phyloP scores from a whole-genome alignment of 2,113 vertebrate genomes.

The Ceratotherium simum region DNA sequence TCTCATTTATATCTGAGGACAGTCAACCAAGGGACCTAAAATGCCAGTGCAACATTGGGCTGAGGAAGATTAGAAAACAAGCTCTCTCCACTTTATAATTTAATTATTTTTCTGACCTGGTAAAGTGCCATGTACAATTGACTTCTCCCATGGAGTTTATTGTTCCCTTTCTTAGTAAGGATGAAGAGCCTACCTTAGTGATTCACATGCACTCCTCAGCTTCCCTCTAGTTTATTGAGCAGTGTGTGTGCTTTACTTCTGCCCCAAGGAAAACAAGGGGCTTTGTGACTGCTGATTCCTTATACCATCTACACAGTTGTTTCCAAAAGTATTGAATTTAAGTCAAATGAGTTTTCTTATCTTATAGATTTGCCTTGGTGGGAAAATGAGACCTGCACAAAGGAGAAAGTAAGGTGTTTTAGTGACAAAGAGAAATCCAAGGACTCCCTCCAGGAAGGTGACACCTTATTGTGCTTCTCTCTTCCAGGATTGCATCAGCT shows the following conservation, averaged over 20 bases:
- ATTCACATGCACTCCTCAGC: background rate
- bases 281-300: background rate
- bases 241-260: background rate
- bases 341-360: conserved; percentile 54
- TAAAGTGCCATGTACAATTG: background rate
- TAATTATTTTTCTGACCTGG: background rate
- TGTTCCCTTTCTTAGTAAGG: background rate
- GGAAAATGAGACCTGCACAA: conserved; percentile 7
- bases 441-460: background rate
- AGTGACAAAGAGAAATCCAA: background rate
- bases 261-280: background rate
- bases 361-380: background rate
- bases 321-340: conserved; percentile 32
- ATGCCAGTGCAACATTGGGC: background rate
- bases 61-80: background rate
- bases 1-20: background rate
- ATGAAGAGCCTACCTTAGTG: background rate
- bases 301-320: background rate
- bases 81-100: background rate
- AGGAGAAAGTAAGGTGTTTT: background rate
- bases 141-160: background rate
- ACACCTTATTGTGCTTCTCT: conserved; percentile 52
- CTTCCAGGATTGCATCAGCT: conserved; percentile 95
- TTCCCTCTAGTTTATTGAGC: background rate
- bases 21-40: background rate